Percentiles rank a stretch among this genome's conserved stretches.
Evolutionary conservation across 2,113 vertebrate species (phyloP).

Genomic region (Dipodomys merriami): DNA sequence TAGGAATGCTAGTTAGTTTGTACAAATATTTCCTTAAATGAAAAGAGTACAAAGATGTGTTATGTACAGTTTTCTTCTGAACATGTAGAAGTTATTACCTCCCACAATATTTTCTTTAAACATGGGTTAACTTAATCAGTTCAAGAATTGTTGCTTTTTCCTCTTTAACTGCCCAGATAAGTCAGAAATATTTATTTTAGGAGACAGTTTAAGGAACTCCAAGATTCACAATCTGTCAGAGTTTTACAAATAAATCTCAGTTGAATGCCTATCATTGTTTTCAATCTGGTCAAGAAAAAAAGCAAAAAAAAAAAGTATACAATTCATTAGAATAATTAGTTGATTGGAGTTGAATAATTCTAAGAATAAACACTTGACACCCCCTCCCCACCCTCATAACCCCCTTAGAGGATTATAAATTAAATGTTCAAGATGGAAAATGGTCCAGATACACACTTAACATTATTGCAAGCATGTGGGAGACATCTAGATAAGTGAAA

Average conservation of each 20-base stretch:
- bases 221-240: constrained; percentile 57
- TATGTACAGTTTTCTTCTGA: constrained; percentile 61
- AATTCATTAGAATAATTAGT: constrained; percentile 75
- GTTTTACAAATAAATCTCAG: constrained; percentile 69
- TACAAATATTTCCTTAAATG: constrained; percentile 46
- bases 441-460: constrained; percentile 41
- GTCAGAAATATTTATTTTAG: constrained; percentile 79
- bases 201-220: constrained; percentile 72
- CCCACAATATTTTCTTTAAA: constrained; percentile 68
- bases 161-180: constrained; percentile 71
- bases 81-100: constrained; percentile 40
- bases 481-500: constrained; percentile 68
- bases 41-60: constrained; percentile 16
- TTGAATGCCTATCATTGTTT: constrained; percentile 69
- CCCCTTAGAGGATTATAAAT: constrained; percentile 64
- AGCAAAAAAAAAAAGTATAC: constrained; percentile 17
- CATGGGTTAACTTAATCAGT: constrained; percentile 66
- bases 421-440: constrained; percentile 57
- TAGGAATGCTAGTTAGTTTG: background rate
- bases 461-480: constrained; percentile 63
- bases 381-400: constrained; percentile 43
- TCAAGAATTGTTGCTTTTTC: constrained; percentile 53
- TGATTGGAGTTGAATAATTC: constrained; percentile 71
- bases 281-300: constrained; percentile 56
- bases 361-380: constrained; percentile 67